Percentiles rank a stretch among this genome's conserved stretches.
These are phyloP conservation scores for Colistium nudipinnis DNA, from an alignment of 2,113 vertebrate genomes.

Conservation along the genomic window DNA sequence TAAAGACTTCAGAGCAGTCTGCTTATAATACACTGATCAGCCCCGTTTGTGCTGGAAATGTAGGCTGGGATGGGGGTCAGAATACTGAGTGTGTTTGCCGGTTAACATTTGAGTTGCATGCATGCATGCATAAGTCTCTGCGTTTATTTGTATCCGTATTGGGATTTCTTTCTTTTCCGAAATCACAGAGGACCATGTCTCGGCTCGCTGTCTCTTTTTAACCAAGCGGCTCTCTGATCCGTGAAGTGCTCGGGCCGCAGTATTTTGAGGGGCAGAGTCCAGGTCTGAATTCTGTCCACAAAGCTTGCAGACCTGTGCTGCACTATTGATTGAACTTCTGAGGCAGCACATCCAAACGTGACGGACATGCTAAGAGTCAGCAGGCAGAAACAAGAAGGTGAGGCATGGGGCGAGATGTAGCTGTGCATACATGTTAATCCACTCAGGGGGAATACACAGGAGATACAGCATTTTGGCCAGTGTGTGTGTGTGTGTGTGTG, in stretches of 20 bases:
- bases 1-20: slow-evolving; percentile 34
- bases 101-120: neutral
- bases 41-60: neutral
- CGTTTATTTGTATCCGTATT: neutral
- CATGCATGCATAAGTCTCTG: neutral
- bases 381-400: slow-evolving; percentile 30
- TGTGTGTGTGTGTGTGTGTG: neutral
- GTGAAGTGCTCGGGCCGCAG: slow-evolving; percentile 53
- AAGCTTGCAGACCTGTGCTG: slow-evolving; percentile 62
- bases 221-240: slow-evolving; percentile 59
- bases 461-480: neutral
- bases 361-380: slow-evolving; percentile 63
- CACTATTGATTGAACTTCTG: slow-evolving; percentile 72
- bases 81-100: neutral
- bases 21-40: slow-evolving; percentile 4
- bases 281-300: slow-evolving; percentile 70
- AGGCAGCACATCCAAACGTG: slow-evolving; percentile 63
- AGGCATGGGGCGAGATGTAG: slow-evolving; percentile 10
- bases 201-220: slow-evolving; percentile 27
- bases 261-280: slow-evolving; percentile 41
- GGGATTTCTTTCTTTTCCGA: neutral
- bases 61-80: neutral
- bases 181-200: slow-evolving; percentile 8
- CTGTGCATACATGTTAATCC: slow-evolving; percentile 31
- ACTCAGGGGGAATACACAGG: neutral